Evolutionary conservation across 1,140 invertebrate genomes (phyloP).

Genomic region (Tetramorium parvispinum): DNA sequence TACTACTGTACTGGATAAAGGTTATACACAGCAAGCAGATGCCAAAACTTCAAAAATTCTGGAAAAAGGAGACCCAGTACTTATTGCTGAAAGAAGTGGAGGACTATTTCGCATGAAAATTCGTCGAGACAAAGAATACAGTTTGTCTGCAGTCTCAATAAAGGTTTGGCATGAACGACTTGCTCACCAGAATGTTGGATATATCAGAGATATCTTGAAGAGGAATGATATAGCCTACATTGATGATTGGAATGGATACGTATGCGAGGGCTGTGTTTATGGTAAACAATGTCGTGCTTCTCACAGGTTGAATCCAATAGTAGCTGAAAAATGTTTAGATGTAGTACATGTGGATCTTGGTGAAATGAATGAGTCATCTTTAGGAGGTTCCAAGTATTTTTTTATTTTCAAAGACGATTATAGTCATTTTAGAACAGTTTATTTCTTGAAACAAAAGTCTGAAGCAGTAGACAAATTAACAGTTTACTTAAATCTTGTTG

Average conservation of each 20-base stretch:
- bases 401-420: slow-evolving; percentile 83
- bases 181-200: slow-evolving; percentile 74
- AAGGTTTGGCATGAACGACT: slow-evolving; percentile 73
- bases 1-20: no score
- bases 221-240: slow-evolving; percentile 54
- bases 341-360: slow-evolving; percentile 84
- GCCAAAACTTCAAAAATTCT: no score
- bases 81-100: no score
- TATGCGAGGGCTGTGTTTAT: slow-evolving; percentile 70
- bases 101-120: no score
- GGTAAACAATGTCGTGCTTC: slow-evolving; percentile 66
- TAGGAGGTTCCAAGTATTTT: slow-evolving; percentile 79
- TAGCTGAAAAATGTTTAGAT: slow-evolving; percentile 71
- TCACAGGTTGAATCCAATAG: slow-evolving; percentile 53
- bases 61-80: no score
- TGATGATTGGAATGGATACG: slow-evolving; percentile 66
- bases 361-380: slow-evolving; percentile 81
- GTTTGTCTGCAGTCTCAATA: no score
- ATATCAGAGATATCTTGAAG: slow-evolving; percentile 53
- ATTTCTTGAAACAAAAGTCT: slow-evolving; percentile 82
- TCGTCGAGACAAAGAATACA: no score
- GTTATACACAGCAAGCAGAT: no score
- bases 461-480: slow-evolving; percentile 57
- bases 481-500: neutral
- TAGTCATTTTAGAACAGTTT: slow-evolving; percentile 78